These are phyloP conservation scores for Micrastur ruficollis DNA, from an alignment of 2,797 vertebrate species.

Conservation along the genomic window DNA sequence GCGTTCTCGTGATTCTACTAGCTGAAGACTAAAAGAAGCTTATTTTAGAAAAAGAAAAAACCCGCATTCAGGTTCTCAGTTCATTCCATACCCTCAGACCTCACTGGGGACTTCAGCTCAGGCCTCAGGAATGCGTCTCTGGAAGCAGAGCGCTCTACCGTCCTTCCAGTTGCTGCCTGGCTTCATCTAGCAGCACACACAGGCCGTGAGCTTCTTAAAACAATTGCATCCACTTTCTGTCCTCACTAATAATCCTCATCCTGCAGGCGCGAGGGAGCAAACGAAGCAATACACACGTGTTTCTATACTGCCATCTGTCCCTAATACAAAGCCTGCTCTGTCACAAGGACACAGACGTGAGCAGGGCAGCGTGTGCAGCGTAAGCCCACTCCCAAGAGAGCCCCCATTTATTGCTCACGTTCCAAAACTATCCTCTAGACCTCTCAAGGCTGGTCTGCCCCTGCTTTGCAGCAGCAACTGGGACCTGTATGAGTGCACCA, in stretches of 20 bases:
- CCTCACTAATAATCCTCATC: background rate
- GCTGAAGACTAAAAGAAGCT: constrained; percentile 23
- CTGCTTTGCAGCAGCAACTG: background rate
- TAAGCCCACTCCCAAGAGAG: background rate
- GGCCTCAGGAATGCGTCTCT: background rate
- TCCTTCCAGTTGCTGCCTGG: background rate
- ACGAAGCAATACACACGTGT: background rate
- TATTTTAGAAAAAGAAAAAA: background rate
- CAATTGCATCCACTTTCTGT: background rate
- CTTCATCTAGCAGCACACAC: background rate
- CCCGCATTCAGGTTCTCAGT: background rate
- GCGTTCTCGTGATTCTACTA: background rate
- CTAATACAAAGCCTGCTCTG: background rate
- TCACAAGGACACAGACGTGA: background rate
- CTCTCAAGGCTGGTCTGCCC: background rate
- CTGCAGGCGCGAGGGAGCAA: background rate
- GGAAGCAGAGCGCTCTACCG: background rate
- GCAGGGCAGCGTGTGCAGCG: background rate
- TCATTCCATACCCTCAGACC: background rate
- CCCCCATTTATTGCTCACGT: background rate
- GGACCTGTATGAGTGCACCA: background rate
- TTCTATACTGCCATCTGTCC: background rate
- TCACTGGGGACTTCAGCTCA: background rate
- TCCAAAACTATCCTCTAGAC: background rate
- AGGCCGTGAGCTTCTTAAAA: background rate